Conservation (phyloP, 2,113 vertebrate genomes). For the Cyanoramphus novaezelandiae region DNA sequence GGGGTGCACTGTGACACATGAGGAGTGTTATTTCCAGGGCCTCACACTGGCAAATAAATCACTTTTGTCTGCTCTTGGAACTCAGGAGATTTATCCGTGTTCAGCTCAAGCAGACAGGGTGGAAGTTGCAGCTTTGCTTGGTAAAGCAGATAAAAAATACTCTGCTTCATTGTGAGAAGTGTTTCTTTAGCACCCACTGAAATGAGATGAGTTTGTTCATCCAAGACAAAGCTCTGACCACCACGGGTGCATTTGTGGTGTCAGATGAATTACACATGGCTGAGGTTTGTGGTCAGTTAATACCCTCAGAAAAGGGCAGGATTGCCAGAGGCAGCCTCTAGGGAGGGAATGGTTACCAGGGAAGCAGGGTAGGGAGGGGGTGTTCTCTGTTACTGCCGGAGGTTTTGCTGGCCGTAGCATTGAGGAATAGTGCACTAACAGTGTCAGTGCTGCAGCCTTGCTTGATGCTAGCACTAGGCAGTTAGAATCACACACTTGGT, state of each 20-base stretch:
- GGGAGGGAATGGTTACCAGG: neutral
- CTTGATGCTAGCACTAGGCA: neutral
- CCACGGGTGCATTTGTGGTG: neutral
- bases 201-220: neutral
- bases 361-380: neutral
- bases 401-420: neutral
- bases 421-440: neutral
- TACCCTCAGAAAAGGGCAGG: neutral
- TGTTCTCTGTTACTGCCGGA: neutral
- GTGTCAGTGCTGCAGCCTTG: neutral
- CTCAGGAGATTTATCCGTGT: neutral
- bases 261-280: neutral
- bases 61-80: neutral
- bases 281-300: neutral
- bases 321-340: neutral
- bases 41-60: neutral
- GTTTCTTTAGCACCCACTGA: neutral
- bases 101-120: neutral
- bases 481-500: neutral
- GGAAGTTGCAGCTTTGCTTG: neutral
- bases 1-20: neutral
- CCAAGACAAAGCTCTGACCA: neutral
- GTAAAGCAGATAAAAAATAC: neutral
- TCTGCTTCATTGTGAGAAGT: neutral
- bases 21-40: neutral